phyloP scores from a whole-genome alignment of 2,888 invertebrate genomes.

The Eubasilissa splendida region DNA sequence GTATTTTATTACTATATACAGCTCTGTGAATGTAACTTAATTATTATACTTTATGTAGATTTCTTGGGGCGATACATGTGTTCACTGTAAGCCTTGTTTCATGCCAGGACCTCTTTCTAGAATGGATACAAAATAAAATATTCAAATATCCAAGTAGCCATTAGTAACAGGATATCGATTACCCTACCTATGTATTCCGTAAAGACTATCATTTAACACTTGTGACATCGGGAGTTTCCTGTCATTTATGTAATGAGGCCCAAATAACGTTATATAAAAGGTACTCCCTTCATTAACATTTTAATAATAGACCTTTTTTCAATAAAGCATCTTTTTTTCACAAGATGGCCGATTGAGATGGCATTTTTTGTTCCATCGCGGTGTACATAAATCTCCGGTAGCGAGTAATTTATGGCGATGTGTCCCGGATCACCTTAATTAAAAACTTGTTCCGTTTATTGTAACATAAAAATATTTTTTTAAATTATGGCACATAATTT shows the following conservation, averaged over 20 bases:
- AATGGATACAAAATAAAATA: too few relatives aligned
- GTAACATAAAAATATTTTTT: conserved; percentile 56
- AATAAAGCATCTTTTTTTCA: conserved; percentile 44
- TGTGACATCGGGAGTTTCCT: background rate
- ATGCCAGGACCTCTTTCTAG: too few relatives aligned
- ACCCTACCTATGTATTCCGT: too few relatives aligned
- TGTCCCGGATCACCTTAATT: conserved; percentile 55
- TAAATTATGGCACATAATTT: conserved; percentile 56
- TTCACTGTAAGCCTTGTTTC: too few relatives aligned
- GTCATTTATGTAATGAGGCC: conserved; percentile 18
- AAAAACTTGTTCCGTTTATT: conserved; percentile 58
- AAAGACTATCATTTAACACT: too few relatives aligned
- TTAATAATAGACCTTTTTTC: conserved; percentile 40
- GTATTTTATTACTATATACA: too few relatives aligned
- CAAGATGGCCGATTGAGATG: conserved; percentile 53
- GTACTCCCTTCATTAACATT: conserved; percentile 43
- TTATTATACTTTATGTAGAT: too few relatives aligned
- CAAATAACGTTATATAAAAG: conserved; percentile 35
- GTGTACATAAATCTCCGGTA: conserved; percentile 54
- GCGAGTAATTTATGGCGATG: conserved; percentile 55
- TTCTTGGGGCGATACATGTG: too few relatives aligned
- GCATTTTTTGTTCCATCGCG: conserved; percentile 49
- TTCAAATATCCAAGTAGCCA: too few relatives aligned
- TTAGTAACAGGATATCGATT: too few relatives aligned
- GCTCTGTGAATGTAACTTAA: too few relatives aligned